Percentiles rank a stretch among this genome's conserved stretches.
Conservation (phyloP, 1,140 invertebrate genomes). For the Conus betulinus region DNA sequence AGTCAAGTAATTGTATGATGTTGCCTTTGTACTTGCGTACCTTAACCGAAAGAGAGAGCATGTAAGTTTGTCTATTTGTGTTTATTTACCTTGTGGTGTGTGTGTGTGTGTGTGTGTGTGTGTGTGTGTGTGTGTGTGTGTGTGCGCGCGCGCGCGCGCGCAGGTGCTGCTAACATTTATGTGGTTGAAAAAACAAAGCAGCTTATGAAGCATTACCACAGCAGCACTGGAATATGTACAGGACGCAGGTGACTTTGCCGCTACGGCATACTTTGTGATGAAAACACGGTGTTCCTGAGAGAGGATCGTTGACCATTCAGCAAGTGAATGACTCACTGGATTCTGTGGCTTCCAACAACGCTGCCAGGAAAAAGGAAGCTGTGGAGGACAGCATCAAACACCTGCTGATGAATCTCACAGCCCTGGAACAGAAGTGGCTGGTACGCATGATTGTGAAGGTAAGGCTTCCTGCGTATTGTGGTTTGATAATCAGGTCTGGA, state of each 20-base stretch:
- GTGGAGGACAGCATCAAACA: conserved; percentile 77
- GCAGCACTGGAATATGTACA: conserved; percentile 31
- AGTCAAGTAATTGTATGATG: background rate
- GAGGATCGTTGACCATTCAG: conserved; percentile 79
- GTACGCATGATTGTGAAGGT: conserved; percentile 89
- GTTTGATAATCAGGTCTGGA: background rate
- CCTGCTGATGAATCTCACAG: conserved; percentile 80
- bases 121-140: background rate
- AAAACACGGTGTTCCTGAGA: conserved; percentile 79
- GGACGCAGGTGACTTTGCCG: conserved; percentile 84
- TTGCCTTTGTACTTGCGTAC: too few relatives aligned
- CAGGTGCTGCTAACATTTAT: background rate
- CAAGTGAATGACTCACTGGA: conserved; percentile 85
- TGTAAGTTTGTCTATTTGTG: background rate
- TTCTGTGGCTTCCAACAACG: conserved; percentile 80
- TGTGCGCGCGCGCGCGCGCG: background rate
- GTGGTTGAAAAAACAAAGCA: background rate
- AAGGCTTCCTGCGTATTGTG: background rate
- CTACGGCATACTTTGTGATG: conserved; percentile 84
- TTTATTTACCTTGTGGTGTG: background rate
- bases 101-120: background rate
- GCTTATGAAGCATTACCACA: background rate
- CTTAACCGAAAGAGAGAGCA: too few relatives aligned
- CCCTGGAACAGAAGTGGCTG: conserved; percentile 91
- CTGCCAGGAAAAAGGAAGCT: conserved; percentile 77